Percentiles rank a stretch among this genome's conserved stretches.
Evolutionary conservation across 2,797 vertebrate species (phyloP).

Genomic region (Paramormyrops hopkinsi): DNA sequence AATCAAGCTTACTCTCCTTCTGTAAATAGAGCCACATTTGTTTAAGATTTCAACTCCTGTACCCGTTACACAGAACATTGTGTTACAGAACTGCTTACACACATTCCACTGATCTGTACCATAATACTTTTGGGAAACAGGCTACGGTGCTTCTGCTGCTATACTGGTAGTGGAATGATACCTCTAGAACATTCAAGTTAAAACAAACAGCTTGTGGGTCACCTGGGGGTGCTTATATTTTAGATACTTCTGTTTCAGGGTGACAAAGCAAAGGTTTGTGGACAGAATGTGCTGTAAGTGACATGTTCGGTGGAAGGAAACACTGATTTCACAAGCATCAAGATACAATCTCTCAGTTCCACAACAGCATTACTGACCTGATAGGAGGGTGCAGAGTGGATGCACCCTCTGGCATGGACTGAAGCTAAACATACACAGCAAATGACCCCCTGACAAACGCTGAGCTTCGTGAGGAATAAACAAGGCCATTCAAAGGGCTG

Average conservation of each 20-base stretch:
- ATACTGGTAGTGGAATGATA: not conserved
- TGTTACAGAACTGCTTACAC: not conserved
- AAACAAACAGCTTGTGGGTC: not conserved
- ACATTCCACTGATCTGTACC: not conserved
- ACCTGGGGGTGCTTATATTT: not conserved
- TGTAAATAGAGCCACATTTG: not conserved
- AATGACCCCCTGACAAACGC: not conserved
- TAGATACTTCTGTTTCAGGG: not conserved
- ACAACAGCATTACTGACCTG: not conserved
- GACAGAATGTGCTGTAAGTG: not conserved
- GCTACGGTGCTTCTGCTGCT: not conserved
- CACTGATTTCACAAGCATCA: not conserved
- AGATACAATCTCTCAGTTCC: not conserved
- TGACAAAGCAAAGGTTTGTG: not conserved
- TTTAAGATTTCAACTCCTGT: not conserved
- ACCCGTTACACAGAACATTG: not conserved
- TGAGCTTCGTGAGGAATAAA: not conserved
- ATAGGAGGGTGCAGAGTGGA: not conserved
- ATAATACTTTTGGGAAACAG: not conserved
- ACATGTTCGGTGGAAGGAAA: not conserved
- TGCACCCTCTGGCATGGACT: not conserved
- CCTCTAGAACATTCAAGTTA: not conserved
- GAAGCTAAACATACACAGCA: not conserved
- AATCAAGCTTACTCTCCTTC: not conserved
- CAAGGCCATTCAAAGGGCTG: conserved; percentile 8